Percentiles rank a stretch among this genome's conserved stretches.
phyloP scores from a whole-genome alignment of 1,140 invertebrate genomes.

The Drosophila ficusphila region DNA sequence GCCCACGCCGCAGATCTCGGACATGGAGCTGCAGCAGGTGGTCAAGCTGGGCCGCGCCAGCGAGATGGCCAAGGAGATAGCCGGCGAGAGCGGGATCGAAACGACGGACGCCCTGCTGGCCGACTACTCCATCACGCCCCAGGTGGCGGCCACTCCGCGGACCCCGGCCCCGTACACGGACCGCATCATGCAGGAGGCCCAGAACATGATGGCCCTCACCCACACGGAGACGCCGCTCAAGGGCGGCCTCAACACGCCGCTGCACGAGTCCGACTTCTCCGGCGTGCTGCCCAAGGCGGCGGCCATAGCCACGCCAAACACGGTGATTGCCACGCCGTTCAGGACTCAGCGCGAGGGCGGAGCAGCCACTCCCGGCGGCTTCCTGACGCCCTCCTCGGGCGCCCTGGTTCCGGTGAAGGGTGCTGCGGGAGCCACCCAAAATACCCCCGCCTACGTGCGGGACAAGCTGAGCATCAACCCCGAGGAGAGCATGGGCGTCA shows the following conservation, averaged over 20 bases:
- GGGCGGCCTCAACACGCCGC: constrained; percentile 96
- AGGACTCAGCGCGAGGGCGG: constrained; percentile 84
- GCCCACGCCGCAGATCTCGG: constrained; percentile 98
- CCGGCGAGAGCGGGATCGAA: constrained; percentile 91
- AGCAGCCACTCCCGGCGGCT: constrained; percentile 84
- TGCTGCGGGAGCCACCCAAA: constrained; percentile 45
- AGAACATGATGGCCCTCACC: constrained; percentile 98
- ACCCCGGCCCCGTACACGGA: constrained; percentile 93
- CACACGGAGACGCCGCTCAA: constrained; percentile 99
- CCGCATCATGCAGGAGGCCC: constrained; percentile 95
- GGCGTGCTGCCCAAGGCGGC: constrained; percentile 91
- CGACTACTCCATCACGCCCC: constrained; percentile 95
- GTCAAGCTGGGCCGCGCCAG: constrained; percentile 98
- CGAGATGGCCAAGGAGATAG: constrained; percentile 96
- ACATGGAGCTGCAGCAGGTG: constrained; percentile 95
- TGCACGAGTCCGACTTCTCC: constrained; percentile 95
- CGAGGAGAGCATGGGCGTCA: constrained; percentile 90
- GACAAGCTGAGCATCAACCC: constrained; percentile 98
- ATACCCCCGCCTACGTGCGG: constrained; percentile 86
- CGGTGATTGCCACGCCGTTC: constrained; percentile 96
- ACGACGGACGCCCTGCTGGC: constrained; percentile 94
- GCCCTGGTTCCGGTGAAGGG: constrained; percentile 82
- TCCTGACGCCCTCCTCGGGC: constrained; percentile 85
- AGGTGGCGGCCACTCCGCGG: constrained; percentile 91
- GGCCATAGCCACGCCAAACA: constrained; percentile 95